These are phyloP conservation scores for Hyles lineata DNA, from an alignment of 2,888 invertebrate genomes.

Conservation along the genomic window DNA sequence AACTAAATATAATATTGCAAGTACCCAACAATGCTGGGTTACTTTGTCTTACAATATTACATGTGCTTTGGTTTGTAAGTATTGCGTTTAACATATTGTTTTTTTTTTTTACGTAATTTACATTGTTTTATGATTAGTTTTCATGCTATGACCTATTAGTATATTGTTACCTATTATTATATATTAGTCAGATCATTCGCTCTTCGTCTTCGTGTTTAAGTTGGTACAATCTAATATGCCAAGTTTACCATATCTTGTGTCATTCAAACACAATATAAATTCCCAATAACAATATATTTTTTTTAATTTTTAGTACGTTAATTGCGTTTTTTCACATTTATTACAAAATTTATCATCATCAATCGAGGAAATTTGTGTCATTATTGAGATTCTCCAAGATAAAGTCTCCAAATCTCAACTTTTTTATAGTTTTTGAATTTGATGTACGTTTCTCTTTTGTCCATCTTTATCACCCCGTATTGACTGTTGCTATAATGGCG, in stretches of 20 bases:
- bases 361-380: not conserved
- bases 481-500: not conserved
- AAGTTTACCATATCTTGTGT: no score
- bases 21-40: not conserved
- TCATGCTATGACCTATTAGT: not conserved
- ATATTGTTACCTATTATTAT: no score
- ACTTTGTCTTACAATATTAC: not conserved
- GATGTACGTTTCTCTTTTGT: not conserved
- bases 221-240: no score
- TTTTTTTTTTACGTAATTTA: not conserved
- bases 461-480: not conserved
- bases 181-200: not conserved
- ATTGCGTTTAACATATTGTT: not conserved
- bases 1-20: constrained; percentile 21
- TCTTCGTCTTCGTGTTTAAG: no score
- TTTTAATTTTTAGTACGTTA: no score
- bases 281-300: no score
- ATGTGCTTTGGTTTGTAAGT: not conserved
- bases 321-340: no score
- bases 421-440: not conserved
- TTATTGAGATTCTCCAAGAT: not conserved
- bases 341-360: no score
- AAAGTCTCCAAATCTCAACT: not conserved
- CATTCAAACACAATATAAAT: no score
- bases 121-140: not conserved